phyloP scores from a whole-genome alignment of 2,888 invertebrate genomes.

The Lysandra coridon region DNA sequence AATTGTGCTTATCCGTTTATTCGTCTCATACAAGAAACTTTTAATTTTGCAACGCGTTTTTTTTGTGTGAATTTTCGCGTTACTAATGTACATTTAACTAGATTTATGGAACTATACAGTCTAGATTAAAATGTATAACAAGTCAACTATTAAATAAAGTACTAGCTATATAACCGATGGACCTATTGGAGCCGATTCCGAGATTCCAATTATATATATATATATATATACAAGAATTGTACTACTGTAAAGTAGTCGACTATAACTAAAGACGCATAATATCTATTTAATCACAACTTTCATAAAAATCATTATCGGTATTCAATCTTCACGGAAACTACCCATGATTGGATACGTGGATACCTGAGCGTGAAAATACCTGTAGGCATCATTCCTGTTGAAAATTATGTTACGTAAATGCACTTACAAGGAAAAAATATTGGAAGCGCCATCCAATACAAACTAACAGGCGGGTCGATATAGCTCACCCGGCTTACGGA shows the following conservation, averaged over 20 bases:
- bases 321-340: not conserved
- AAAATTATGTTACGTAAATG: constrained; percentile 6
- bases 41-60: not conserved
- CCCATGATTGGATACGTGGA: not conserved
- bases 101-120: no score
- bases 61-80: not conserved
- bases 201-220: no score
- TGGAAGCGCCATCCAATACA: constrained; percentile 9
- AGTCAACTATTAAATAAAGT: no score
- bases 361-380: not conserved
- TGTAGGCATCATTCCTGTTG: not conserved
- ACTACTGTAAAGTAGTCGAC: not conserved
- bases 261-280: no score
- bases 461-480: constrained; percentile 27
- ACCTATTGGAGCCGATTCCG: no score
- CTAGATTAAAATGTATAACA: not conserved
- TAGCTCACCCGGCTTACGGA: constrained; percentile 28
- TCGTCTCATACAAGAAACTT: constrained; percentile 5
- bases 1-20: constrained; percentile 11
- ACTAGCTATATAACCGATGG: no score
- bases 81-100: not conserved
- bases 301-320: not conserved
- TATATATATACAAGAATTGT: no score
- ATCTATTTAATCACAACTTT: not conserved
- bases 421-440: constrained; percentile 14